Base-by-base conservation (phyloP, 2,797 vertebrate genomes). In the Menidia menidia region DNA sequence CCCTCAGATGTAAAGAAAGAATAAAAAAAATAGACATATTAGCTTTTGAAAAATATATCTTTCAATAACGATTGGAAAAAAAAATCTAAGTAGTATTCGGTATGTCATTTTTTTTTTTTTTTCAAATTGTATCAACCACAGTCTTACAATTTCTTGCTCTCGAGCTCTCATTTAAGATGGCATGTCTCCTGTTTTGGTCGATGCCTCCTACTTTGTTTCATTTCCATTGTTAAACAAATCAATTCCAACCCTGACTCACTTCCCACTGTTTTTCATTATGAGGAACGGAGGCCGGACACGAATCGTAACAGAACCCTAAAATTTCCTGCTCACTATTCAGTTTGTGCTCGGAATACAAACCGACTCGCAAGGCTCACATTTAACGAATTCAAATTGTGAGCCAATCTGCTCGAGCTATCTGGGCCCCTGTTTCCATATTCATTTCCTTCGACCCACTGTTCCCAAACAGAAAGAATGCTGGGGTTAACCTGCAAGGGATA, bases 201-300 rank as follows among this genome's bases (percentile, higher is more conserved):
- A 60, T 87, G 87, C 89, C 83, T 91, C 89, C 89, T 84, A 88
- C 89, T 91, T 90, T 87, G 83, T 91, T 91, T 90, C 88, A 89
- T 92, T 91, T 91, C 89, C 86, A 91, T 92, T 91, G 90, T 92
- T 93, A 92, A 91, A 91, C 87, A 91, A 93, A 93, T 93, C 90
- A 91, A 90, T 93, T 93, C 90, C 81, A 90, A 83, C 83, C 86
- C 86, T 79, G 87, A 80, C 89, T 90, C 87, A 83, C 88, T 88
- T 87, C 90, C 91, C 85, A 88, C 89, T 92, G 92, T 88, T 90
- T 93, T 88, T 92, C 89, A 92, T 92, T 92, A 92, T 71, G 84
- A 77, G 64, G 87, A 90, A 89, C 69, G 78, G 83, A 89, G 85
- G 87, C 88, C 64, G 72, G 85, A 92, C 90, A 89, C 76, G 87